A percentile compares a stretch with the other conserved stretches of the same genome.
phyloP scores from a whole-genome alignment of 2,113 vertebrate genomes.

The Eurypyga helias region DNA sequence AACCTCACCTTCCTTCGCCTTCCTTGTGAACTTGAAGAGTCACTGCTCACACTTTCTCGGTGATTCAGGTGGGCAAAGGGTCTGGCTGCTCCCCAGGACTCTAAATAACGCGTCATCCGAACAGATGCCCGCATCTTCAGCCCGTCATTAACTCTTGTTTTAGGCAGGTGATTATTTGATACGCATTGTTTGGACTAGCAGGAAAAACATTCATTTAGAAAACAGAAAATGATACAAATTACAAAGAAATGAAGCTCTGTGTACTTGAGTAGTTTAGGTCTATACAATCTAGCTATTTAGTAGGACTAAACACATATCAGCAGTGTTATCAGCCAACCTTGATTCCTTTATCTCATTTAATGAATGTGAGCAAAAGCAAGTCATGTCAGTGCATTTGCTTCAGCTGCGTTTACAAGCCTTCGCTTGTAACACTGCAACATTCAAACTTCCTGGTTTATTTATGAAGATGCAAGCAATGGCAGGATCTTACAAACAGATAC shows the following conservation, averaged over 20 bases:
- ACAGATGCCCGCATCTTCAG: slow-evolving; percentile 96
- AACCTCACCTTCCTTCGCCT: slow-evolving; percentile 82
- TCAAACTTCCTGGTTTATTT: neutral
- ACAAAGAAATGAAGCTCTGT: neutral
- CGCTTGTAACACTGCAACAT: neutral
- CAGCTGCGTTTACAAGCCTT: neutral
- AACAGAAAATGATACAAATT: neutral
- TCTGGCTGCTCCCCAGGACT: slow-evolving; percentile 96
- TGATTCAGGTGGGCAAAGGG: slow-evolving; percentile 95
- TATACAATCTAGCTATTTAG: neutral
- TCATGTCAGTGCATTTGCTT: neutral
- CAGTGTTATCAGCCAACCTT: neutral
- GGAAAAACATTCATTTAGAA: neutral
- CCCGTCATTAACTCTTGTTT: slow-evolving; percentile 85
- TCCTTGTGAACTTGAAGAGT: slow-evolving; percentile 77
- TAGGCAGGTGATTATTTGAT: slow-evolving; percentile 77
- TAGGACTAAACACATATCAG: neutral
- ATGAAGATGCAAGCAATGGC: neutral
- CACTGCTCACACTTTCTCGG: slow-evolving; percentile 85
- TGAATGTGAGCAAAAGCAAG: neutral
- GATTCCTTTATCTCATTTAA: neutral
- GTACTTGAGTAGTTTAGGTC: neutral
- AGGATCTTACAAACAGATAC: neutral
- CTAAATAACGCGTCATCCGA: slow-evolving; percentile 95
- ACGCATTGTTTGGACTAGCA: slow-evolving; percentile 84